Evolutionary conservation across 2,797 vertebrate species (phyloP).

Genomic region (Liasis olivaceus): DNA sequence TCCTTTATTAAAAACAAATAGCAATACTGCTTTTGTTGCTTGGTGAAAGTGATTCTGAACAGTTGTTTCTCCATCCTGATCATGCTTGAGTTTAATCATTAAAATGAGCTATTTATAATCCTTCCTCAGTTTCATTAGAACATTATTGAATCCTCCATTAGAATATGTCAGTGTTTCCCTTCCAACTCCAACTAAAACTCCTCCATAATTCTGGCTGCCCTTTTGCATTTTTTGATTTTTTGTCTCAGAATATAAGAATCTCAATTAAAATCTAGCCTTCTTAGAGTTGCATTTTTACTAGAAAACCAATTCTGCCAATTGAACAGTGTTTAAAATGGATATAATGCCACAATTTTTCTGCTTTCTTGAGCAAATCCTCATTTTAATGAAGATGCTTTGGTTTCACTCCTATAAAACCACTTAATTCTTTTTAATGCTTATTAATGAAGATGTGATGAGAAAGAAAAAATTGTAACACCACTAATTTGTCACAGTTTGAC

Average conservation of each 20-base stretch:
- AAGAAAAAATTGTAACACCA: neutral
- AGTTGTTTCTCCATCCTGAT: conserved; percentile 28
- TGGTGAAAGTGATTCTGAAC: conserved; percentile 47
- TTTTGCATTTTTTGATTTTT: conserved; percentile 14
- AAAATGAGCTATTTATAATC: conserved; percentile 32
- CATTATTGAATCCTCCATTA: conserved; percentile 36
- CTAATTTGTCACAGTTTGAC: neutral
- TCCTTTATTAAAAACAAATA: conserved; percentile 7
- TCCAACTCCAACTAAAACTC: conserved; percentile 28
- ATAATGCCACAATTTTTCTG: neutral
- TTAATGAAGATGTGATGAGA: neutral
- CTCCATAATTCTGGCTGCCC: conserved; percentile 11
- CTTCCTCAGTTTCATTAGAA: conserved; percentile 31
- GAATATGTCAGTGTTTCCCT: conserved; percentile 33
- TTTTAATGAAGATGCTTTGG: neutral
- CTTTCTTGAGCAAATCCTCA: neutral
- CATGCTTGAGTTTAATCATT: conserved; percentile 47
- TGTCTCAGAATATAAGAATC: neutral
- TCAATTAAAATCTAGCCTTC: conserved; percentile 26
- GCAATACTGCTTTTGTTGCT: neutral
- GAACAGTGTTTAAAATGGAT: neutral
- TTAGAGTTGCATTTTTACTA: conserved; percentile 15
- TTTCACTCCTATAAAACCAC: neutral
- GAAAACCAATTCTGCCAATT: neutral
- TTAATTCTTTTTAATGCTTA: neutral